Percentiles rank a stretch among this genome's conserved stretches.
Evolutionary conservation across 2,888 invertebrate genomes (phyloP).

Genomic region (Folsomia manolachei): DNA sequence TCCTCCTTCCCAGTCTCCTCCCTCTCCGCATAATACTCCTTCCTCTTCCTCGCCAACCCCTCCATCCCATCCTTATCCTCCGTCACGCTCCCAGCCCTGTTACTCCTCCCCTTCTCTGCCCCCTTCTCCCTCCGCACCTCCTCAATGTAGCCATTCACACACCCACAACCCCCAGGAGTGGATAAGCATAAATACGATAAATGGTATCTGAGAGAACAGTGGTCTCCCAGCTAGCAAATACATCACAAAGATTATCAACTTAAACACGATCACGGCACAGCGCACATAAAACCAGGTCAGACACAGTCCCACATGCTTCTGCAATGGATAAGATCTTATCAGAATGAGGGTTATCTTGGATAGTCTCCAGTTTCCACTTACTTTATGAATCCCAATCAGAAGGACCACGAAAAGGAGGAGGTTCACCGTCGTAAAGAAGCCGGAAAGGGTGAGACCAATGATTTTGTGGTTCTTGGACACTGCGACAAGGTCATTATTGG

Average conservation of each 20-base stretch:
- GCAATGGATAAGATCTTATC: background rate
- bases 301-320: constrained; percentile 42
- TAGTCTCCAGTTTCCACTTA: constrained; percentile 1
- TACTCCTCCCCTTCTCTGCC: constrained; percentile 6
- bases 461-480: constrained; percentile 39
- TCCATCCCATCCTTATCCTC: background rate
- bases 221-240: constrained; percentile 44
- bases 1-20: background rate
- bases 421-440: constrained; percentile 35
- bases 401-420: constrained; percentile 30
- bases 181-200: constrained; percentile 42
- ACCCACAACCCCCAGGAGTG: constrained; percentile 47
- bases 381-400: constrained; percentile 32
- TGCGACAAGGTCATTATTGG: background rate
- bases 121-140: constrained; percentile 27
- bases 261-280: constrained; percentile 46
- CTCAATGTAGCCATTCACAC: constrained; percentile 40
- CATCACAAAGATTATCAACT: constrained; percentile 41
- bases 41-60: background rate
- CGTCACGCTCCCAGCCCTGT: background rate
- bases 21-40: background rate
- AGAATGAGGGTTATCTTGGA: background rate
- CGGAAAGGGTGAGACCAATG: constrained; percentile 36
- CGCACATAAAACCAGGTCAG: constrained; percentile 48
- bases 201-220: constrained; percentile 42